Evolutionary conservation across 2,888 invertebrate genomes (phyloP), one percentile per base, ranked within the genome.

Genomic region (Drosophila formosana): DNA sequence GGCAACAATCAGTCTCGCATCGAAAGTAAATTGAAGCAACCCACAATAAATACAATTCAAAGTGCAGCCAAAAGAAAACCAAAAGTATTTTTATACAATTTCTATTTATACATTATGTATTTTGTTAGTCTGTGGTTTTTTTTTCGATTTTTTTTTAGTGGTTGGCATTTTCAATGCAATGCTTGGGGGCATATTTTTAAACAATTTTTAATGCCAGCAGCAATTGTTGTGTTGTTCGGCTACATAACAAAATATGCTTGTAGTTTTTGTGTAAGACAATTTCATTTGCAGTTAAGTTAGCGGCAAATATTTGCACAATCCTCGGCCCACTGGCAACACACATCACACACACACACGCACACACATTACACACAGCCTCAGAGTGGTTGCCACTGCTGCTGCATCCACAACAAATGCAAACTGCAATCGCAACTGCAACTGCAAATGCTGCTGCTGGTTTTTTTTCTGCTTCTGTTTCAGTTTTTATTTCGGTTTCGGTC

Each of bases 281-380:
- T 83, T 82, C 77, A 83, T 83, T 83, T 82, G 87, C 66, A 75
- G 83, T 82, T 82, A 79, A 46, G 82, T 79, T 69, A 70, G 82
- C 63, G 56, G 60, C 78, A 77, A 83, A 86, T 88, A 83, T 83
- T 83, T 83, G 78, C 89, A 83, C 83, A 88, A 83, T 83, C 72
- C 81, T 74, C 85, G 69, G 75, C 70, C 75, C 75, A 70, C 60
- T 72, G 50, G 58, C 74, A 34, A 34, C 5, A 32, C 32, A 32
- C 28, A 28, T 28, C 32, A 50, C 28, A 32, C 30, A 39, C 39
- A 72, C 28, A 32, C 30, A 39, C 39, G 72, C 43, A 58, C n/a
- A n/a, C n/a, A n/a, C n/a, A n/a, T n/a, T 18, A 32, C 53, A 28
- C 57, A 50, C 32, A 46, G 18, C 18, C 18, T 18, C 26, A 46